A percentile compares a stretch with the other conserved stretches of the same genome.
These are phyloP conservation scores for Mimachlamys varia DNA, from an alignment of 2,888 invertebrate genomes.

Conservation along the genomic window DNA sequence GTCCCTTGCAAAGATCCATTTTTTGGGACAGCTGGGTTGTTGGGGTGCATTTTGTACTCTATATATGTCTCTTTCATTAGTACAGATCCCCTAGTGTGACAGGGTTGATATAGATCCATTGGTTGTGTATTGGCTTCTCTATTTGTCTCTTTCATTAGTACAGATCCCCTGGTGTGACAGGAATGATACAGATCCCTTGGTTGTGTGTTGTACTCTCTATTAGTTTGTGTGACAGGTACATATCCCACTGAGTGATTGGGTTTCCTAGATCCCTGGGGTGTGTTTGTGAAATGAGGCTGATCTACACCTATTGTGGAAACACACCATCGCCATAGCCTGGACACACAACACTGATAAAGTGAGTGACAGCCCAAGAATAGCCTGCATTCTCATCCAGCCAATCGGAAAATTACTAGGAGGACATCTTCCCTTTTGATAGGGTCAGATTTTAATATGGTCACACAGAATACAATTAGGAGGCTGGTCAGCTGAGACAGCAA, in stretches of 20 bases:
- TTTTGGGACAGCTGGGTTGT: neutral
- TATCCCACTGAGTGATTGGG: neutral
- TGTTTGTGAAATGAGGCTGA: neutral
- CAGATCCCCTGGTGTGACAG: neutral
- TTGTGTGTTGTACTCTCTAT: no score
- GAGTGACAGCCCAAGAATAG: conserved; percentile 7
- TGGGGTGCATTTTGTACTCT: no score
- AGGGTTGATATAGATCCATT: neutral
- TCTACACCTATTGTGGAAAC: neutral
- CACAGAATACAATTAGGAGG: neutral
- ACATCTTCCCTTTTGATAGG: neutral
- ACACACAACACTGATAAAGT: neutral
- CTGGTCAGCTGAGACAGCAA: neutral
- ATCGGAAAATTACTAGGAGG: neutral
- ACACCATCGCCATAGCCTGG: neutral
- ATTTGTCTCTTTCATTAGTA: neutral
- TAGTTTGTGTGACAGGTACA: neutral
- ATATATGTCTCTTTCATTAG: no score
- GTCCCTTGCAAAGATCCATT: no score
- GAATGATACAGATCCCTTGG: neutral
- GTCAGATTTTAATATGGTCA: conserved; percentile 13
- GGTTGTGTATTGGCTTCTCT: neutral
- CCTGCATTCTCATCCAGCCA: neutral
- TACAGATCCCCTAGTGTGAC: no score
- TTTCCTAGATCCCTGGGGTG: neutral